Evolutionary conservation across 2,797 vertebrate species (phyloP).

Genomic region (Hoplostethus atlanticus): DNA sequence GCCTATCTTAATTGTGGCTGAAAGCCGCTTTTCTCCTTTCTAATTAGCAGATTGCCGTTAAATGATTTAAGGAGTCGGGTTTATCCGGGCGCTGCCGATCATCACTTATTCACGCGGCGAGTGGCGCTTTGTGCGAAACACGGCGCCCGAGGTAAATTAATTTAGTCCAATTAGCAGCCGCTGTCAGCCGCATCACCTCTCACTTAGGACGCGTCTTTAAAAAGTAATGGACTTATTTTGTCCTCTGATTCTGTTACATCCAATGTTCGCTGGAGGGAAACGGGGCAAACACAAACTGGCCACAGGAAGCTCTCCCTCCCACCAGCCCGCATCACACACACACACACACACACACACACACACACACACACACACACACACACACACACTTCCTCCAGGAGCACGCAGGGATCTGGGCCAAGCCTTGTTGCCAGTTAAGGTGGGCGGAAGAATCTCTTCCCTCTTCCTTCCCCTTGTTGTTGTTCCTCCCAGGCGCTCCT

Average conservation of each 20-base stretch:
- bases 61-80: constrained; percentile 90
- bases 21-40: constrained; percentile 85
- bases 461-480: constrained; percentile 8
- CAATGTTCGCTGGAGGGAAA: constrained; percentile 74
- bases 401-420: constrained; percentile 26
- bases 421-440: constrained; percentile 31
- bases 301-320: constrained; percentile 43
- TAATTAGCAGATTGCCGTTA: constrained; percentile 91
- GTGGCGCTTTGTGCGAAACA: constrained; percentile 79
- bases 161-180: constrained; percentile 88
- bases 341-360: constrained; percentile 21
- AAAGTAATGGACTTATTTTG: constrained; percentile 81
- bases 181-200: constrained; percentile 85
- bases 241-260: constrained; percentile 77
- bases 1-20: constrained; percentile 86
- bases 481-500: constrained; percentile 51
- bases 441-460: constrained; percentile 39
- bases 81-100: constrained; percentile 81
- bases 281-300: constrained; percentile 61
- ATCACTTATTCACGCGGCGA: constrained; percentile 87
- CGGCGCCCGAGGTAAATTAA: constrained; percentile 86
- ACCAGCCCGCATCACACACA: constrained; percentile 2
- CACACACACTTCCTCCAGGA: constrained; percentile 4
- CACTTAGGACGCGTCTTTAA: constrained; percentile 67
- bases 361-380: constrained; percentile 14